These are phyloP conservation scores for Nymphalis io DNA, from an alignment of 1,140 invertebrate species.

Conservation along the genomic window DNA sequence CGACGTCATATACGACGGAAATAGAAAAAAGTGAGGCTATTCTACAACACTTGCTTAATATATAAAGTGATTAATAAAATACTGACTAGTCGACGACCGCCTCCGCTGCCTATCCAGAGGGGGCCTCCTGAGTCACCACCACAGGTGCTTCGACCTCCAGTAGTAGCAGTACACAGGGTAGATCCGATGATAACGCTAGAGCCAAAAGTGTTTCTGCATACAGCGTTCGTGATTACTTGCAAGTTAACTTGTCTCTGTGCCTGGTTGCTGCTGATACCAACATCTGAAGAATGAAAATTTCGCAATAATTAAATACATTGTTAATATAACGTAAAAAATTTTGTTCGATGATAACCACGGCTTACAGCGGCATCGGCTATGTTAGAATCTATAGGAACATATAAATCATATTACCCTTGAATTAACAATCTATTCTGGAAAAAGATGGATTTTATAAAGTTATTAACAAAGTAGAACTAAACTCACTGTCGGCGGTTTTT, in stretches of 20 bases:
- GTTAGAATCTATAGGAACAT: too few species aligned
- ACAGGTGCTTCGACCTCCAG: conserved; percentile 7
- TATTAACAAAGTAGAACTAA: too few species aligned
- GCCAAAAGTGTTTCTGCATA: conserved; percentile 41
- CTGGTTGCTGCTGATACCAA: conserved; percentile 19
- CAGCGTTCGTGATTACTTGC: conserved; percentile 50
- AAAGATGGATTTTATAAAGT: too few species aligned
- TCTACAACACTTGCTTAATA: too few species aligned
- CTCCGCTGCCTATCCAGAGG: conserved; percentile 29
- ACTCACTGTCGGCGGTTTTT: conserved; percentile 35
- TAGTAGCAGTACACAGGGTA: conserved; percentile 5
- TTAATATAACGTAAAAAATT: not conserved
- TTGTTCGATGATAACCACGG: not conserved
- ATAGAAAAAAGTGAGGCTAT: too few species aligned
- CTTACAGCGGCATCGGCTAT: too few species aligned
- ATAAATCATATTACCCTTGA: too few species aligned
- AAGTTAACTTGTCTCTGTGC: conserved; percentile 44
- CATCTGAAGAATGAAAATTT: not conserved
- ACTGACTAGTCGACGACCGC: conserved; percentile 27
- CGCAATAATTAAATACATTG: not conserved
- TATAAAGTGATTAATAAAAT: too few species aligned
- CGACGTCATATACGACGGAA: too few species aligned
- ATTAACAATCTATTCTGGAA: too few species aligned
- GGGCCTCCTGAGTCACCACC: conserved; percentile 29
- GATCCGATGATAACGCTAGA: not conserved